These are phyloP conservation scores for Teleopsis dalmanni DNA, from an alignment of 1,140 invertebrate genomes.

Conservation along the genomic window DNA sequence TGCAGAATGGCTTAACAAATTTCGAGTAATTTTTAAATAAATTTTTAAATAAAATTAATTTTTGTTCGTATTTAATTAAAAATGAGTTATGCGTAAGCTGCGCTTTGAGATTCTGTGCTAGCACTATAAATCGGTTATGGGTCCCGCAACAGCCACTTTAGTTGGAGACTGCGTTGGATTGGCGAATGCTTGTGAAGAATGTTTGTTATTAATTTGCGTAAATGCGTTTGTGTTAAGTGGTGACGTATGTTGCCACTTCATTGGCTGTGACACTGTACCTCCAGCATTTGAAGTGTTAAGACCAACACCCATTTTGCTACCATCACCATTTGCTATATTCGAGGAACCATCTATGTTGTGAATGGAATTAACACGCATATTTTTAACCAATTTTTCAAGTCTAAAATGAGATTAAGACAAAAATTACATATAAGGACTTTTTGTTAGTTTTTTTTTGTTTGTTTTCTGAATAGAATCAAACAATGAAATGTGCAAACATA, in stretches of 20 bases:
- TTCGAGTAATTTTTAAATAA: no score
- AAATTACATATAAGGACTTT: slow-evolving; percentile 13
- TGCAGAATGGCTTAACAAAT: no score
- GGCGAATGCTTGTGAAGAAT: slow-evolving; percentile 12
- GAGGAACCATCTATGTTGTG: background rate
- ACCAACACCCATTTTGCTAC: background rate
- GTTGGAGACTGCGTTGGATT: slow-evolving; percentile 21
- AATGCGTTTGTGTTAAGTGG: background rate
- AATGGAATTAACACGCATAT: slow-evolving; percentile 19
- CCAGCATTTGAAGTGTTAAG: background rate
- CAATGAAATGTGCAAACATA: background rate
- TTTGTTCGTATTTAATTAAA: no score
- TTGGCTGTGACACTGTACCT: background rate
- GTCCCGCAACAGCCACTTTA: slow-evolving; percentile 24
- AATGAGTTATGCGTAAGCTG: slow-evolving; percentile 1
- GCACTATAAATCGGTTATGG: slow-evolving; percentile 43
- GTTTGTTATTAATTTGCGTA: background rate
- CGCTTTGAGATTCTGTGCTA: slow-evolving; percentile 18
- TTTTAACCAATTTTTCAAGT: slow-evolving; percentile 42
- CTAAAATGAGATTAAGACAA: slow-evolving; percentile 22
- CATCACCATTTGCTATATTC: slow-evolving; percentile 14
- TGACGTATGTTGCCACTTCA: slow-evolving; percentile 5
- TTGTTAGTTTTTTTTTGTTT: no score
- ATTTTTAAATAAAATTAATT: no score
- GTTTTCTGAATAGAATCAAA: no score